A percentile compares a stretch with the other conserved stretches of the same genome.
Conservation (phyloP, 2,888 invertebrate genomes). For the Miltochrista miniata region DNA sequence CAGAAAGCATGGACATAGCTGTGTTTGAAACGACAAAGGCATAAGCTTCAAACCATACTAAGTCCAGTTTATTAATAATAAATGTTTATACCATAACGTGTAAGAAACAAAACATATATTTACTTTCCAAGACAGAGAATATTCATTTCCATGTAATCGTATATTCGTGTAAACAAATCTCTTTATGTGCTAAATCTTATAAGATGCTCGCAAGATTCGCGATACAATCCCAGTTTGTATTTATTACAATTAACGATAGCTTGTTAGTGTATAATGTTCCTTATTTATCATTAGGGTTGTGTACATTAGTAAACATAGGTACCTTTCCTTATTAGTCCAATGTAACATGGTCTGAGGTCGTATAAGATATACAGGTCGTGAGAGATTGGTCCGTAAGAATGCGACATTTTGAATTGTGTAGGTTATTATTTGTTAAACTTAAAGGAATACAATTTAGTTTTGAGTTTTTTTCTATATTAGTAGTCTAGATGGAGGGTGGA, state of each 20-base stretch:
- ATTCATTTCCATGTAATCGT: slow-evolving; percentile 28
- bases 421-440: neutral
- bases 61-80: neutral
- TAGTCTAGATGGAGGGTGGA: no score
- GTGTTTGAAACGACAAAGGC: no score
- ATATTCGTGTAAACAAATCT: slow-evolving; percentile 24
- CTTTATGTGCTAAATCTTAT: slow-evolving; percentile 11
- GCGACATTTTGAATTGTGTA: neutral
- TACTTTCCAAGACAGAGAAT: slow-evolving; percentile 8
- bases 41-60: neutral
- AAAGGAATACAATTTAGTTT: no score
- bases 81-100: neutral
- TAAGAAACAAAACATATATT: slow-evolving; percentile 1
- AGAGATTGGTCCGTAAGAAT: neutral
- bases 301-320: neutral
- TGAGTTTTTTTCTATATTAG: no score
- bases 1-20: no score
- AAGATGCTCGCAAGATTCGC: slow-evolving; percentile 6
- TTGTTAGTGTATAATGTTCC: slow-evolving; percentile 6
- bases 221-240: slow-evolving; percentile 6
- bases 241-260: slow-evolving; percentile 14
- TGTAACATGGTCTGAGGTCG: neutral
- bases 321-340: slow-evolving; percentile 1
- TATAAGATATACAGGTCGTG: neutral
- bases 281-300: slow-evolving; percentile 6